Conservation (phyloP, 2,797 vertebrate genomes). For the Botia almorhae region DNA sequence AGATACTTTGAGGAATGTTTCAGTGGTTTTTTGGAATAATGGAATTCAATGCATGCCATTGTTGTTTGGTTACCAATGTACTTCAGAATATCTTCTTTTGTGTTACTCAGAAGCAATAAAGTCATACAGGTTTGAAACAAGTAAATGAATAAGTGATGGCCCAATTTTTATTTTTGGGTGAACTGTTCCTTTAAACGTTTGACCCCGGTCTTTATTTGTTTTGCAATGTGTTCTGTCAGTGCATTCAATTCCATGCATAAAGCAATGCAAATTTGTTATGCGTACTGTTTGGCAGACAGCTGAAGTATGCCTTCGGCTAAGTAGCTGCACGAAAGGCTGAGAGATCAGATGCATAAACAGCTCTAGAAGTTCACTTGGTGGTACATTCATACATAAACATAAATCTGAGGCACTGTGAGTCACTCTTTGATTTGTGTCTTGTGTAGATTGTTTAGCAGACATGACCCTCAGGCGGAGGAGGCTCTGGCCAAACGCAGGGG, state of each 20-base stretch:
- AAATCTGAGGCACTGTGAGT: neutral
- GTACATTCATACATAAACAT: neutral
- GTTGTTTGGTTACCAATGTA: too few relatives aligned
- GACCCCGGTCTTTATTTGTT: too few relatives aligned
- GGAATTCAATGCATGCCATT: too few relatives aligned
- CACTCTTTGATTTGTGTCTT: neutral
- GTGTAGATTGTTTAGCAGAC: slow-evolving; percentile 90
- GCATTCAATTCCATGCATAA: neutral
- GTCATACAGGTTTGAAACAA: too few relatives aligned
- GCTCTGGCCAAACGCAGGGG: slow-evolving; percentile 95
- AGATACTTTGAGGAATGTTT: too few relatives aligned
- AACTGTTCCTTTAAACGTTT: too few relatives aligned
- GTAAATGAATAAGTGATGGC: too few relatives aligned
- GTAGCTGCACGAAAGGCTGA: neutral
- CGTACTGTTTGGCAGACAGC: neutral
- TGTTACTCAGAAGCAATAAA: too few relatives aligned
- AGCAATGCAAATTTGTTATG: neutral
- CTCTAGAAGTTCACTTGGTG: neutral
- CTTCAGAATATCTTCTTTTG: too few relatives aligned
- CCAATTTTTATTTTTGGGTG: too few relatives aligned
- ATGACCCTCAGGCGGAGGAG: slow-evolving; percentile 96
- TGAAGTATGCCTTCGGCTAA: neutral
- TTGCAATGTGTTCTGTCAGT: too few relatives aligned
- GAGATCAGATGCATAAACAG: neutral
- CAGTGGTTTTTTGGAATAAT: too few relatives aligned